Evolutionary conservation across 2,888 invertebrate species (phyloP).

Genomic region (Catocala nupta): DNA sequence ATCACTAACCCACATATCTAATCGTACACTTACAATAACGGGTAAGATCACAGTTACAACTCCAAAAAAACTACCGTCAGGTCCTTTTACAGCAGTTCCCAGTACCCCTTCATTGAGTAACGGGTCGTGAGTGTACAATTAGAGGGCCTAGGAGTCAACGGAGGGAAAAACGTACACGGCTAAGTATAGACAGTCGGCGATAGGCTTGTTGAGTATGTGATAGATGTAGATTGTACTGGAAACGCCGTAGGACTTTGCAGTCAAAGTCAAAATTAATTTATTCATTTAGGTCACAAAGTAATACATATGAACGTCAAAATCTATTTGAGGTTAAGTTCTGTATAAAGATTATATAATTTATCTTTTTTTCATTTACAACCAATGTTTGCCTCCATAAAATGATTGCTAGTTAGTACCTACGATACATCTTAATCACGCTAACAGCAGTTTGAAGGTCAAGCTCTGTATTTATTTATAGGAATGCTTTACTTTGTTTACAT

Average conservation of each 20-base stretch:
- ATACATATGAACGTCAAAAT: too few relatives aligned
- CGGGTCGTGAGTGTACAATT: slow-evolving; percentile 61
- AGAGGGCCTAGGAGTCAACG: slow-evolving; percentile 33
- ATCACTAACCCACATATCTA: slow-evolving; percentile 38
- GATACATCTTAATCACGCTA: too few relatives aligned
- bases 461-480: too few relatives aligned
- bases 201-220: slow-evolving; percentile 11
- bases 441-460: too few relatives aligned
- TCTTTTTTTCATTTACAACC: too few relatives aligned
- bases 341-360: too few relatives aligned
- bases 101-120: slow-evolving; percentile 64
- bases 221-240: slow-evolving; percentile 26
- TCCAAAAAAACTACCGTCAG: slow-evolving; percentile 55
- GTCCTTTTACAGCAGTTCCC: slow-evolving; percentile 64
- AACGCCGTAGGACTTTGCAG: not conserved
- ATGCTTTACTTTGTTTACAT: too few relatives aligned
- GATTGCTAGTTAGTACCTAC: too few relatives aligned
- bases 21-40: slow-evolving; percentile 24
- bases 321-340: too few relatives aligned
- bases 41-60: slow-evolving; percentile 55
- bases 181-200: slow-evolving; percentile 38
- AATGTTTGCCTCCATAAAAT: too few relatives aligned
- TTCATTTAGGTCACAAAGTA: too few relatives aligned
- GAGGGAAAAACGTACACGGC: slow-evolving; percentile 36
- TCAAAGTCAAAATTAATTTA: too few relatives aligned